Conservation (phyloP, 2,113 vertebrate species). For the Rhodinocichla rosea region DNA sequence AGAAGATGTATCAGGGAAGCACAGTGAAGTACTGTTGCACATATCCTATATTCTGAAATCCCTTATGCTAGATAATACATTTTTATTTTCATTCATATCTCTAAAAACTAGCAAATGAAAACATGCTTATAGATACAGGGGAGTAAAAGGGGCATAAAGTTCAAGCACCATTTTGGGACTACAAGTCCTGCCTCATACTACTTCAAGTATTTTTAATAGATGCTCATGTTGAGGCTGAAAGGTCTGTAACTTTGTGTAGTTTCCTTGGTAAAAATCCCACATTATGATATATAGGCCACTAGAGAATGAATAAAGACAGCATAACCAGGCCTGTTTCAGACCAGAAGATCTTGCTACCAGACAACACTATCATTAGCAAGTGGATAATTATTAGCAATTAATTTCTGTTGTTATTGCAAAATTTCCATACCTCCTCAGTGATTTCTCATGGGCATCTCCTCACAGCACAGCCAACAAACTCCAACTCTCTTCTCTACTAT, state of each 20-base stretch:
- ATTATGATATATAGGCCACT: not conserved
- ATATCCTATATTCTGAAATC: not conserved
- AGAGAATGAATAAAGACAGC: not conserved
- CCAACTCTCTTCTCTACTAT: rapidly evolving
- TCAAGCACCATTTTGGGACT: not conserved
- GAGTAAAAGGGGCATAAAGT: not conserved
- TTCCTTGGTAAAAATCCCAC: not conserved
- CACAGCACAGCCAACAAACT: too few relatives aligned
- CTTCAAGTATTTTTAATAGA: not conserved
- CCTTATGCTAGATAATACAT: too few relatives aligned
- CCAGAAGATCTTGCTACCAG: not conserved
- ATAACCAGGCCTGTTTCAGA: not conserved
- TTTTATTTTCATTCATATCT: not conserved
- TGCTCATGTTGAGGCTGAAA: not conserved
- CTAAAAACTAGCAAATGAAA: not conserved
- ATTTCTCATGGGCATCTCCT: too few relatives aligned
- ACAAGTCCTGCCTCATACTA: not conserved
- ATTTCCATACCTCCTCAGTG: too few relatives aligned
- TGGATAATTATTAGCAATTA: not conserved
- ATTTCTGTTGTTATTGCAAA: not conserved
- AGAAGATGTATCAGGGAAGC: not conserved
- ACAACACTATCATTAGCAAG: not conserved
- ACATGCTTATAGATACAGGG: not conserved
- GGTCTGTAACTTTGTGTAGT: rapidly evolving
- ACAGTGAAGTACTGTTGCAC: not conserved